phyloP scores from a whole-genome alignment of 2,888 invertebrate species.

The Charanyca ferruginea region DNA sequence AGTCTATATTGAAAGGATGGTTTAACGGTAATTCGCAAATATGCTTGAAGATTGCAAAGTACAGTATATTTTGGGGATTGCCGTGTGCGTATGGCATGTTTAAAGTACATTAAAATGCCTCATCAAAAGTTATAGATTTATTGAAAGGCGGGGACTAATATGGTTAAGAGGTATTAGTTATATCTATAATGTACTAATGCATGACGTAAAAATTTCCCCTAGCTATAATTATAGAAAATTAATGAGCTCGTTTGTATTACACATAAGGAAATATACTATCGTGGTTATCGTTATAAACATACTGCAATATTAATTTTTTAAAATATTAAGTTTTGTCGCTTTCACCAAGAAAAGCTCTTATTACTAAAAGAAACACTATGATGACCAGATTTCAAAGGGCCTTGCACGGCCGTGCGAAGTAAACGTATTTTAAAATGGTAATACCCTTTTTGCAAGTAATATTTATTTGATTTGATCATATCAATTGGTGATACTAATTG shows the following conservation, averaged over 20 bases:
- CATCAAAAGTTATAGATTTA: constrained; percentile 20
- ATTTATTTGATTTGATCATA: too few species aligned
- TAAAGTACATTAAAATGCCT: constrained; percentile 2
- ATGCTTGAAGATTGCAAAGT: constrained; percentile 19
- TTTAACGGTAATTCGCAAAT: constrained; percentile 23
- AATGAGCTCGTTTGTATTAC: background rate
- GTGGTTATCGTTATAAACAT: background rate
- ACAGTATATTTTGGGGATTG: constrained; percentile 4
- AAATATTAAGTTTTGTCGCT: too few species aligned
- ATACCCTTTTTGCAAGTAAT: too few species aligned
- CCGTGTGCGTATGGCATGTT: constrained; percentile 28
- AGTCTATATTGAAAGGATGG: constrained; percentile 12
- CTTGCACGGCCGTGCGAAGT: too few species aligned
- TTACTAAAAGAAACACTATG: background rate
- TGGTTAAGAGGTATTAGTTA: constrained; percentile 17
- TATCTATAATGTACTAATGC: constrained; percentile 7
- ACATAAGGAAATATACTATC: background rate
- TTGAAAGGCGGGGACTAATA: constrained; percentile 31
- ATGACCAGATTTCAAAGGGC: background rate
- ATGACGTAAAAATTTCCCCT: constrained; percentile 32
- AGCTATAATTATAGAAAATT: constrained; percentile 19
- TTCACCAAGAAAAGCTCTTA: background rate
- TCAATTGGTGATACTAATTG: too few species aligned
- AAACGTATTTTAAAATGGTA: too few species aligned
- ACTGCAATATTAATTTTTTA: background rate